Evolutionary conservation across 2,888 invertebrate genomes (phyloP).

Genomic region (Lysandra coridon): DNA sequence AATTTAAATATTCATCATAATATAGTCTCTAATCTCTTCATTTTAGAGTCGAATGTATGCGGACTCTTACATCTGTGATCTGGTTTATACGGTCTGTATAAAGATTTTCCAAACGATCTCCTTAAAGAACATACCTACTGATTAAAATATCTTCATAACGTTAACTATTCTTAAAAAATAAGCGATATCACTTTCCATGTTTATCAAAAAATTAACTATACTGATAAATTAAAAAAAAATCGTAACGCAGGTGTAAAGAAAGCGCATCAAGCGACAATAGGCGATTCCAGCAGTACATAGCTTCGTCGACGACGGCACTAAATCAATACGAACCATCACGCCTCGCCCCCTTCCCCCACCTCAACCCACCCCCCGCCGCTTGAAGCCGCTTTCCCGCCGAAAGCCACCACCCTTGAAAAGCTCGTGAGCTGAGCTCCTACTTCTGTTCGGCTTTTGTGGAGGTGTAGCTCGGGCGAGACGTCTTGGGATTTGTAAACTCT

Average conservation of each 20-base stretch:
- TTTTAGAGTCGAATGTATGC: neutral
- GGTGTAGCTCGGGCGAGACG: conserved; percentile 73
- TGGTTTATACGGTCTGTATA: neutral
- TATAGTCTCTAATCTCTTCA: neutral
- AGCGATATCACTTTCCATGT: neutral
- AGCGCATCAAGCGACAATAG: conserved; percentile 76
- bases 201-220: neutral
- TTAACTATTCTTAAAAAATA: neutral
- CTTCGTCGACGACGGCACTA: conserved; percentile 81
- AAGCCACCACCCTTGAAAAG: conserved; percentile 81
- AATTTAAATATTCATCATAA: neutral
- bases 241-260: conserved; percentile 55
- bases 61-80: neutral
- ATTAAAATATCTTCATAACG: neutral
- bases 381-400: conserved; percentile 76
- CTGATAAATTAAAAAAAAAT: neutral
- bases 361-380: conserved; percentile 49
- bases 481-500: conserved; percentile 75
- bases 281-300: conserved; percentile 74
- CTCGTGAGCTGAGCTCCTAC: conserved; percentile 80
- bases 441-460: conserved; percentile 80
- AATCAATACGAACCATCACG: conserved; percentile 81
- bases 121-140: neutral
- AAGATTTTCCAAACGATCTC: neutral
- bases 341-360: conserved; percentile 54